Conservation (phyloP, 2,113 vertebrate species). For the Sterna hirundo region DNA sequence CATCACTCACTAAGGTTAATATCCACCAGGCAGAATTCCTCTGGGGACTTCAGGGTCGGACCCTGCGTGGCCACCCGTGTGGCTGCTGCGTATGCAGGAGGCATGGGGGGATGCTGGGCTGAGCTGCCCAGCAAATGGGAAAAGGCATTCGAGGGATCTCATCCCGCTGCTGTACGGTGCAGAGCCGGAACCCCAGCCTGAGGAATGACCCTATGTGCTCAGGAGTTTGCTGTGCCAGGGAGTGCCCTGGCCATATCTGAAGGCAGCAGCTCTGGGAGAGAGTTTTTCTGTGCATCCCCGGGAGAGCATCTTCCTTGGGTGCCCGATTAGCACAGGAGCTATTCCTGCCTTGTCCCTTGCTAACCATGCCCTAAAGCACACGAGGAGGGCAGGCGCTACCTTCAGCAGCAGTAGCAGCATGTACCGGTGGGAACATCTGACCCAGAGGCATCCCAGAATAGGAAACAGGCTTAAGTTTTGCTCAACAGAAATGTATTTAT, state of each 20-base stretch:
- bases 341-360: neutral
- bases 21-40: neutral
- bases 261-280: neutral
- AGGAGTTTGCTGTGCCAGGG: neutral
- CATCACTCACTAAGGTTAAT: neutral
- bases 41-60: neutral
- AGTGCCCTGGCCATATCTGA: neutral
- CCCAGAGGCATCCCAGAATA: neutral
- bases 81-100: neutral
- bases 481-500: constrained; percentile 13
- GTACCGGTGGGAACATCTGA: neutral
- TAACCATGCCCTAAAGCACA: neutral
- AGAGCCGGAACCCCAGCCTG: neutral
- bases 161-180: neutral
- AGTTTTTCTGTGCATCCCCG: neutral
- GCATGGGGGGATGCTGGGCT: neutral
- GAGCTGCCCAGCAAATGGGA: neutral
- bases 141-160: neutral
- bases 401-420: neutral
- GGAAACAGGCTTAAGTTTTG: neutral
- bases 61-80: fast-evolving
- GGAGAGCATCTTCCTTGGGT: neutral
- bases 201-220: neutral
- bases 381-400: neutral
- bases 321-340: neutral